Evolutionary conservation across 2,888 invertebrate species (phyloP).

Genomic region (Epicampocera succincta): DNA sequence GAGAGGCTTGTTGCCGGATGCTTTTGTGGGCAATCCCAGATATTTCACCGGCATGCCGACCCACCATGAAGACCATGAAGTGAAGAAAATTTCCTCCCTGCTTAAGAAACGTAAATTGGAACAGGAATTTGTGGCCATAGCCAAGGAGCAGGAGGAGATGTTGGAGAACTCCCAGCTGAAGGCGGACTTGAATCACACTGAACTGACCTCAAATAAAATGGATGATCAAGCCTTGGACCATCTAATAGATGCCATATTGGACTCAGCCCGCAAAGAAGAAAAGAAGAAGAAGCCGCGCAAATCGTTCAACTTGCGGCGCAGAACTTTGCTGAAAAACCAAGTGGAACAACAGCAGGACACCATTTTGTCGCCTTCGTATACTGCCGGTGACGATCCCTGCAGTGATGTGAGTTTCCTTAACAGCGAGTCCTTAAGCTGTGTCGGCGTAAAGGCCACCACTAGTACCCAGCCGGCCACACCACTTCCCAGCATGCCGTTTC

Average conservation of each 20-base stretch:
- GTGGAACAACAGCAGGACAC: constrained; percentile 66
- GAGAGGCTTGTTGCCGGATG: constrained; percentile 79
- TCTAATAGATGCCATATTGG: constrained; percentile 81
- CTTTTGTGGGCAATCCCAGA: constrained; percentile 78
- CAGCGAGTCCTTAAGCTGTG: constrained; percentile 40
- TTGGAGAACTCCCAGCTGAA: constrained; percentile 48
- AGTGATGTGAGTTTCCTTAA: constrained; percentile 79
- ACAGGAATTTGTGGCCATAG: constrained; percentile 75
- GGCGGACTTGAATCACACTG: constrained; percentile 70
- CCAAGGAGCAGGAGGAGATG: constrained; percentile 60
- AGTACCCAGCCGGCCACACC: constrained; percentile 69
- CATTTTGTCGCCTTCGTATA: constrained; percentile 79
- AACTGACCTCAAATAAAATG: constrained; percentile 77
- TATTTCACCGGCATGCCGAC: constrained; percentile 76
- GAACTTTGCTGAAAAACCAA: constrained; percentile 77
- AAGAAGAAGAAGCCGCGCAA: constrained; percentile 76
- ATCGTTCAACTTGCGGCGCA: constrained; percentile 78
- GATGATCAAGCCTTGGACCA: constrained; percentile 80
- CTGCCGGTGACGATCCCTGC: constrained; percentile 81
- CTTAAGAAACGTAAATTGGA: constrained; percentile 76
- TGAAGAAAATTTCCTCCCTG: constrained; percentile 32
- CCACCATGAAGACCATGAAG: constrained; percentile 33
- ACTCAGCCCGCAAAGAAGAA: constrained; percentile 79
- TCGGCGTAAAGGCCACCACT: neutral
- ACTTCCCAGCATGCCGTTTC: neutral